These are phyloP conservation scores for Melieria picta DNA, from an alignment of 2,888 invertebrate species.

Conservation along the genomic window DNA sequence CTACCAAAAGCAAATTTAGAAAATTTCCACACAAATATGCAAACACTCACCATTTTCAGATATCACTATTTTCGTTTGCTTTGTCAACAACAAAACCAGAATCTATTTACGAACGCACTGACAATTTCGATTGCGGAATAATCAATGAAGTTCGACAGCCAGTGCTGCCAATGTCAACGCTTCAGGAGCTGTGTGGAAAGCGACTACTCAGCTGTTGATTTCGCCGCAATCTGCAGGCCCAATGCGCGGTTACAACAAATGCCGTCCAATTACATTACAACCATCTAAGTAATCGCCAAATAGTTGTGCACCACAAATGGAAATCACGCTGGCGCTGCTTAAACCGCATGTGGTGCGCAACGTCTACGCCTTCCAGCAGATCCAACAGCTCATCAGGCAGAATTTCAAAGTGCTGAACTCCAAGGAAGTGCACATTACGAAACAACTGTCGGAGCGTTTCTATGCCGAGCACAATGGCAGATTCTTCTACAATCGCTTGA, in stretches of 20 bases:
- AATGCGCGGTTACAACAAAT: not conserved
- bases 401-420: constrained; percentile 80
- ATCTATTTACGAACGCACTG: not conserved
- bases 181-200: not conserved
- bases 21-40: not conserved
- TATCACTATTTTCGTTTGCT: constrained; percentile 1
- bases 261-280: not conserved
- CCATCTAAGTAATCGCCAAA: too few species aligned
- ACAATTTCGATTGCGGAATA: not conserved
- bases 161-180: not conserved
- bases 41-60: not conserved
- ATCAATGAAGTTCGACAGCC: not conserved
- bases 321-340: constrained; percentile 86
- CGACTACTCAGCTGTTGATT: not conserved
- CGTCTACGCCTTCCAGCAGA: constrained; percentile 75
- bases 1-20: not conserved
- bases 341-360: constrained; percentile 88
- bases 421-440: constrained; percentile 72
- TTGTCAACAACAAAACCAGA: constrained; percentile 7
- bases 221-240: not conserved
- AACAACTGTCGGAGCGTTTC: constrained; percentile 76
- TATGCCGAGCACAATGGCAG: constrained; percentile 84
- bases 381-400: constrained; percentile 74
- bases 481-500: constrained; percentile 84
- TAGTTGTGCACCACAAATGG: constrained; percentile 60